Evolutionary conservation across 1,140 invertebrate species (phyloP), one percentile per base, ranked within the genome.

Genomic region (Calycopis cecrops): DNA sequence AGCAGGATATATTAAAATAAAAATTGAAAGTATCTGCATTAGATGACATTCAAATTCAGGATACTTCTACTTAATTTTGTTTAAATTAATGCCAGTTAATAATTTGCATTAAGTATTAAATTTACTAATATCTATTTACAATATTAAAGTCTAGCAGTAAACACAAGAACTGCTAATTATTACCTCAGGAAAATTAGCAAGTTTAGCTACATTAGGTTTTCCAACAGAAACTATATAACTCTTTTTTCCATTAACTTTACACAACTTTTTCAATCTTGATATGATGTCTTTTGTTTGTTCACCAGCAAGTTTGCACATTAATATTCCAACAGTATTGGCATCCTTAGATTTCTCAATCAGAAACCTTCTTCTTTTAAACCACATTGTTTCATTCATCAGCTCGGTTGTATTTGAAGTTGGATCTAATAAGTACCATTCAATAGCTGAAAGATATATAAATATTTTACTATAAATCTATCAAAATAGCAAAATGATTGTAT

Each of bases 111-210:
- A n/a, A n/a, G n/a, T n/a, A n/a, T n/a, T n/a, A n/a, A n/a, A n/a
- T n/a, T n/a, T n/a, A n/a, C n/a, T n/a, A n/a, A n/a, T n/a, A n/a
- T n/a, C n/a, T n/a, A n/a, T n/a, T n/a, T n/a, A n/a, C n/a, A n/a
- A n/a, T n/a, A n/a, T n/a, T n/a, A n/a, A n/a, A n/a, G n/a, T n/a
- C n/a, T n/a, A n/a, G n/a, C n/a, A n/a, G n/a, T n/a, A n/a, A n/a
- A n/a, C n/a, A 28, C 6, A 28, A 28, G 34, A 28, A 35, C 47
- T 35, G 7, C n/a, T 47, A 4, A 34, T 37, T 16, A 33, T 9
- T 82, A 94, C 93, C 88, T 98, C 96, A 52, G 94, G 91, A 85
- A 98, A 96, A 87, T 99, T 99, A 0, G 96, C 96, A 54, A 99
- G 84, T 86, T 99, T 99, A 0, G 94, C 92, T 40, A 94, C 92